Conservation (phyloP, 2,113 vertebrate species). For the Ciconia stormi region DNA sequence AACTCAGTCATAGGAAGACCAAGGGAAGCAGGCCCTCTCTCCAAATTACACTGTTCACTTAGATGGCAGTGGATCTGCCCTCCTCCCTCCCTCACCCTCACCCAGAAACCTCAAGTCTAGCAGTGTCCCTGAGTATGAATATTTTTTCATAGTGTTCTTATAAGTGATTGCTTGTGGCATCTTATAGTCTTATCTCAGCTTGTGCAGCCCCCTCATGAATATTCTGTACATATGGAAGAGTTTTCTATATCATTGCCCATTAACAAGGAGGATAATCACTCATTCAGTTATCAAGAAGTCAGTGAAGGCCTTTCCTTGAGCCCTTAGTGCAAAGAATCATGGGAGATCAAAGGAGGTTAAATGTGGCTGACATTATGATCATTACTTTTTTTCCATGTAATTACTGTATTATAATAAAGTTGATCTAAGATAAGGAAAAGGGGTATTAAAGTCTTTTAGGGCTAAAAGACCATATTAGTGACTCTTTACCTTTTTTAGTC, state of each 20-base stretch:
- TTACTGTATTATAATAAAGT: conserved; percentile 76
- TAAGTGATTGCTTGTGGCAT: conserved; percentile 79
- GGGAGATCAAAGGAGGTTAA: conserved; percentile 80
- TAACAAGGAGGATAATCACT: conserved; percentile 98
- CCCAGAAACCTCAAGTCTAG: background rate
- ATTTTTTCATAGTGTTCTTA: conserved; percentile 54
- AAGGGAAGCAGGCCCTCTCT: background rate
- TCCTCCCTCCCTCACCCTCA: background rate
- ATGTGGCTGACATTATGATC: conserved; percentile 77
- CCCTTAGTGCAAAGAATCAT: conserved; percentile 71
- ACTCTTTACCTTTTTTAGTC: conserved; percentile 54
- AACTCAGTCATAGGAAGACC: background rate
- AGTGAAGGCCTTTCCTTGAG: conserved; percentile 83
- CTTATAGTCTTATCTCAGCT: conserved; percentile 90
- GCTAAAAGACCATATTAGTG: conserved; percentile 74
- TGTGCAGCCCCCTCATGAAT: conserved; percentile 98
- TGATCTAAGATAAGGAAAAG: conserved; percentile 72
- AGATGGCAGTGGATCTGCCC: background rate
- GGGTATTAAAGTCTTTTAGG: conserved; percentile 84
- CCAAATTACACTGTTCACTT: background rate
- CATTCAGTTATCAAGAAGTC: conserved; percentile 97
- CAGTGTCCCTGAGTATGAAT: conserved; percentile 21
- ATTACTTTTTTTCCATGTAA: conserved; percentile 73
- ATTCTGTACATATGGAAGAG: conserved; percentile 91
- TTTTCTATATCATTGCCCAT: conserved; percentile 96